Evolutionary conservation across 2,888 invertebrate species (phyloP), one percentile per base, ranked within the genome.

Genomic region (Melanchra persicariae): DNA sequence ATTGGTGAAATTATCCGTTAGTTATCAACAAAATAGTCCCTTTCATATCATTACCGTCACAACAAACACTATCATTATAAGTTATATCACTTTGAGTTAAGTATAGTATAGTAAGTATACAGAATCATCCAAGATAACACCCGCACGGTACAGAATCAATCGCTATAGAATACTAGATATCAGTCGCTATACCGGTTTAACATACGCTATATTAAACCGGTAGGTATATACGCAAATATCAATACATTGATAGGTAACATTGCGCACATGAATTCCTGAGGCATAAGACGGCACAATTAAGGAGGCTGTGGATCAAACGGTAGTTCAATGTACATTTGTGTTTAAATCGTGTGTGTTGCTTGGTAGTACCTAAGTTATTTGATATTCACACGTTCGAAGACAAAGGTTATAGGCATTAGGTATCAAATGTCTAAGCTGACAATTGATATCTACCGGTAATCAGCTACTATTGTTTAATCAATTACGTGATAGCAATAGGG

Each of bases 251-350:
- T 69, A 69, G 60, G 65, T 81, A 81, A 75, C 76, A 87, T 87
- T 91, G 91, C 90, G 89, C 91, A 92, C 89, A 85, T 80, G 88
- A 83, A 93, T 93, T 92, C 92, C 92, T 89, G 89, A 24, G 88
- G 87, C 78, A 74, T 76, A 87, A 86, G 62, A 59, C 10, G 77
- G 24, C 6, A 45, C 54, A 9, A 9, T 19, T 49, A 68, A 47
- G 61, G 4, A 37, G 72, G 79, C 81, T 75, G 55, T 81, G 77
- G 70, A 76, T 76, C 74, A 73, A 58, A 74, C 57, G 69, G 45
- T 54, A 58, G 63, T 64, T 70, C 70, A 57, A 69, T 64, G 34
- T 74, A 58, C 67, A 63, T 58, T 62, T 59, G 43, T 58, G 43
- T 72, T 58, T 62, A 24, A 63, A 22, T 49, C 4, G 24, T n/a